Evolutionary conservation across 1,140 invertebrate genomes (phyloP).

Genomic region (Drosophila orena): DNA sequence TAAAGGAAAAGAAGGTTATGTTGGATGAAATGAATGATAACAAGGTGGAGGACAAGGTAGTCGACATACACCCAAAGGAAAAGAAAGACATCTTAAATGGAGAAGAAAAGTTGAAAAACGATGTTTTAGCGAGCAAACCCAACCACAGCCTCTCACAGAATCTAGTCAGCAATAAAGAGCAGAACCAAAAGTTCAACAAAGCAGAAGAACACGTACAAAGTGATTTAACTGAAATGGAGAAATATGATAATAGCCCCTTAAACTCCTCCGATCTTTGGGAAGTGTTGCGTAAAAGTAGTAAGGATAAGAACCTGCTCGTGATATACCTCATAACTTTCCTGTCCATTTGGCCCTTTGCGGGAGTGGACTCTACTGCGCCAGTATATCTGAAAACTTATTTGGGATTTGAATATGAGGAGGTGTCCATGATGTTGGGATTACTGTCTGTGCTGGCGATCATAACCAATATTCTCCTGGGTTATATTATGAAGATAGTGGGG

Average conservation of each 20-base stretch:
- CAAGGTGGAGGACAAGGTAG: neutral
- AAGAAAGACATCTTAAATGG: neutral
- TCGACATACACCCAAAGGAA: neutral
- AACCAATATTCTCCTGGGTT: slow-evolving; percentile 95
- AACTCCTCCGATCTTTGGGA: slow-evolving; percentile 86
- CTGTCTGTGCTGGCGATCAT: slow-evolving; percentile 98
- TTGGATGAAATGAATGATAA: slow-evolving; percentile 95
- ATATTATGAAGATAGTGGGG: slow-evolving; percentile 93
- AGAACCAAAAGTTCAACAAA: neutral
- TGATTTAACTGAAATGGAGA: neutral
- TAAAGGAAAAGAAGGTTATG: slow-evolving; percentile 93
- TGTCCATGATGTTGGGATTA: slow-evolving; percentile 98
- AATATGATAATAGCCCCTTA: neutral
- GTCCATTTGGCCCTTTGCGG: slow-evolving; percentile 98
- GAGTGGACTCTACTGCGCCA: slow-evolving; percentile 99
- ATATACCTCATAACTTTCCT: slow-evolving; percentile 98
- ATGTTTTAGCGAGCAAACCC: neutral
- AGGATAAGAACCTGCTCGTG: slow-evolving; percentile 97
- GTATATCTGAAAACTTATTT: slow-evolving; percentile 99
- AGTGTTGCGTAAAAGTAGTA: slow-evolving; percentile 92
- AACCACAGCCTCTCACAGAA: neutral
- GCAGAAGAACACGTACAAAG: neutral
- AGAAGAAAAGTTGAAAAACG: neutral
- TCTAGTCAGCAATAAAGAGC: neutral
- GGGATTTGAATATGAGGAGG: slow-evolving; percentile 96